phyloP scores from a whole-genome alignment of 53 echinoderm and acorn worm genomes.

The Henricia sp. region DNA sequence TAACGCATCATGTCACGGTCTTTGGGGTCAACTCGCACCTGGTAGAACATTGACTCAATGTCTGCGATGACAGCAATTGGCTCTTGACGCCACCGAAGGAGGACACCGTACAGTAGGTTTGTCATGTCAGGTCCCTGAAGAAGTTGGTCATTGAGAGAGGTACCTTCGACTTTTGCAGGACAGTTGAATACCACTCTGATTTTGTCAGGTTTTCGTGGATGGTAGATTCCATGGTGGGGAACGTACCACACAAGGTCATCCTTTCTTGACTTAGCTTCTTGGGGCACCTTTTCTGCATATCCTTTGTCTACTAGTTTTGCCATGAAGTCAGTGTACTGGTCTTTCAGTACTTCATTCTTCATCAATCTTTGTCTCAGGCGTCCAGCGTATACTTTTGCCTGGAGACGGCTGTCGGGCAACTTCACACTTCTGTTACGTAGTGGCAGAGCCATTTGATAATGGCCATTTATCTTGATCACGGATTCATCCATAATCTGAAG shows the following conservation, averaged over 20 bases:
- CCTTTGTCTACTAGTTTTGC: neutral
- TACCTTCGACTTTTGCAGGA: slow-evolving; percentile 7
- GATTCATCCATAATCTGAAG: slow-evolving; percentile 65
- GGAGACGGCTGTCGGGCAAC: slow-evolving; percentile 58
- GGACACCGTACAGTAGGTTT: slow-evolving; percentile 24
- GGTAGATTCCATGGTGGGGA: slow-evolving; percentile 50
- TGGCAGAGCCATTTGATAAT: slow-evolving; percentile 67
- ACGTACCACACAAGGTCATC: slow-evolving; percentile 37
- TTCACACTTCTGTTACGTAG: slow-evolving; percentile 29
- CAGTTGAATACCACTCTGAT: slow-evolving; percentile 43
- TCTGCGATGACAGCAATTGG: slow-evolving; percentile 28
- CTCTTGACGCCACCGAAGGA: slow-evolving; percentile 23
- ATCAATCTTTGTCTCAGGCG: slow-evolving; percentile 28
- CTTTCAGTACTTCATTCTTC: neutral
- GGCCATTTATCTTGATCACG: slow-evolving; percentile 39
- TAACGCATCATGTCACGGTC: slow-evolving; percentile 39
- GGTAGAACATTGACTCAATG: slow-evolving; percentile 39
- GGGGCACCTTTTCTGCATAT: slow-evolving; percentile 14
- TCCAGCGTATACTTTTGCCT: slow-evolving; percentile 27
- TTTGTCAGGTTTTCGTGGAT: slow-evolving; percentile 19
- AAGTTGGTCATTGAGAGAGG: slow-evolving; percentile 28
- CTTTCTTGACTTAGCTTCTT: neutral
- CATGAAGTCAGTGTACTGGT: slow-evolving; percentile 48
- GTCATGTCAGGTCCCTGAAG: slow-evolving; percentile 39
- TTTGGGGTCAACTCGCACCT: slow-evolving; percentile 8